A percentile compares a stretch with the other conserved stretches of the same genome.
Evolutionary conservation across 2,888 invertebrate species (phyloP).

Genomic region (Acanthosoma haemorrhoidale): DNA sequence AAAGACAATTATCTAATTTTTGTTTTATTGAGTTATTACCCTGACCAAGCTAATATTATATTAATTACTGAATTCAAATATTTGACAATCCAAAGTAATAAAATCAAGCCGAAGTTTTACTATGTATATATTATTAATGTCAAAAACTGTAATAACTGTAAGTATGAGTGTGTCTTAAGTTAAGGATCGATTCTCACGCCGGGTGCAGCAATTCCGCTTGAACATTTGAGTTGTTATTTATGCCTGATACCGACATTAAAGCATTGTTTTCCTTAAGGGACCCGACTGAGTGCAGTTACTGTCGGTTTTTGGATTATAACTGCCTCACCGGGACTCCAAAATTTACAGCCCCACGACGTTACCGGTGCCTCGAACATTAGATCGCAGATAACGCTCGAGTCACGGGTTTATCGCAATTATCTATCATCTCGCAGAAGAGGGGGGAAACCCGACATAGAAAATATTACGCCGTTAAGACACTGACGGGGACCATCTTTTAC

Average conservation of each 20-base stretch:
- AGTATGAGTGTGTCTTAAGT: too few relatives aligned
- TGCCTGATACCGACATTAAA: not conserved
- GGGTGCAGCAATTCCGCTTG: not conserved
- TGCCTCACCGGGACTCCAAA: not conserved
- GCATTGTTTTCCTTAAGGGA: not conserved
- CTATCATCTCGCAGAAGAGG: not conserved
- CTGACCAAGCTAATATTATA: too few relatives aligned
- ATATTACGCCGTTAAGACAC: not conserved
- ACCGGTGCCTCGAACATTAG: too few relatives aligned
- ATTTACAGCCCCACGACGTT: not conserved
- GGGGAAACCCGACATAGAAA: not conserved
- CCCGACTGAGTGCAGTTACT: not conserved
- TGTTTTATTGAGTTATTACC: too few relatives aligned
- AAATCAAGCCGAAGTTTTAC: too few relatives aligned
- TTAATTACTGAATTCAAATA: too few relatives aligned
- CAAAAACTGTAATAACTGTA: too few relatives aligned
- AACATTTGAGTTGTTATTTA: not conserved
- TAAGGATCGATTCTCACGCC: slow-evolving; percentile 6
- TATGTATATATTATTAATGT: too few relatives aligned
- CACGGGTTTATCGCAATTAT: slow-evolving; percentile 1
- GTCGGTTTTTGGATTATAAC: not conserved
- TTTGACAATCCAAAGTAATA: too few relatives aligned
- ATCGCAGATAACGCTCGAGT: not conserved
- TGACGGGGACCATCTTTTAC: not conserved
- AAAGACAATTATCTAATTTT: too few relatives aligned